phyloP scores from a whole-genome alignment of 2,888 invertebrate genomes.

The Sarcophaga variegata region DNA sequence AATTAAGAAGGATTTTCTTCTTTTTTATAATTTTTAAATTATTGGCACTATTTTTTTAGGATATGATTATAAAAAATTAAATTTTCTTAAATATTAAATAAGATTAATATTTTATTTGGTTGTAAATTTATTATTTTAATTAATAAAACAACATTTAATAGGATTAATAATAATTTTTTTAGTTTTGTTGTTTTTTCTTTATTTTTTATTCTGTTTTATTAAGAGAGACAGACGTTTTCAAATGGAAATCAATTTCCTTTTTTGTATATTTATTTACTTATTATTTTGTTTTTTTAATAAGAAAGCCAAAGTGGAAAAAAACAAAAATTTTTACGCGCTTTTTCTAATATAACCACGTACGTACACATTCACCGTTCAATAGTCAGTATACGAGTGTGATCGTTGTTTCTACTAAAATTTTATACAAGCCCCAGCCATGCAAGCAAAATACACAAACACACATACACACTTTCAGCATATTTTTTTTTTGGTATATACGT shows the following conservation, averaged over 20 bases:
- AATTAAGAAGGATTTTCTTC: neutral
- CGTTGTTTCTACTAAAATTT: conserved; percentile 75
- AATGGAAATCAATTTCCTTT: neutral
- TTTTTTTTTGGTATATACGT: neutral
- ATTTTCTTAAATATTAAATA: neutral
- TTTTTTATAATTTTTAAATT: neutral
- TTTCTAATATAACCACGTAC: conserved; percentile 53
- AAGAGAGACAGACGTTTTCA: neutral
- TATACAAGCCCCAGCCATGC: conserved; percentile 66
- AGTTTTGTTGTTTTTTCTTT: neutral
- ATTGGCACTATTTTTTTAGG: conserved; percentile 30
- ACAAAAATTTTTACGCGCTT: conserved; percentile 52
- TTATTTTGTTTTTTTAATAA: neutral
- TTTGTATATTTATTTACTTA: neutral
- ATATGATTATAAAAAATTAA: neutral
- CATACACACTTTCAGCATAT: neutral
- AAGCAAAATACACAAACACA: conserved; percentile 35
- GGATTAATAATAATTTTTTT: neutral
- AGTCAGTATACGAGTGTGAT: conserved; percentile 80
- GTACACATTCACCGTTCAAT: conserved; percentile 66
- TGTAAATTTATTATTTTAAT: neutral
- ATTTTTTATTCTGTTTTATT: neutral
- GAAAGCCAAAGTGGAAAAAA: conserved; percentile 10
- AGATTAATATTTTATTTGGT: neutral
- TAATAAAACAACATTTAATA: neutral